These are phyloP conservation scores for Podarcis cretensis DNA, from an alignment of 2,113 vertebrate species.

Conservation along the genomic window DNA sequence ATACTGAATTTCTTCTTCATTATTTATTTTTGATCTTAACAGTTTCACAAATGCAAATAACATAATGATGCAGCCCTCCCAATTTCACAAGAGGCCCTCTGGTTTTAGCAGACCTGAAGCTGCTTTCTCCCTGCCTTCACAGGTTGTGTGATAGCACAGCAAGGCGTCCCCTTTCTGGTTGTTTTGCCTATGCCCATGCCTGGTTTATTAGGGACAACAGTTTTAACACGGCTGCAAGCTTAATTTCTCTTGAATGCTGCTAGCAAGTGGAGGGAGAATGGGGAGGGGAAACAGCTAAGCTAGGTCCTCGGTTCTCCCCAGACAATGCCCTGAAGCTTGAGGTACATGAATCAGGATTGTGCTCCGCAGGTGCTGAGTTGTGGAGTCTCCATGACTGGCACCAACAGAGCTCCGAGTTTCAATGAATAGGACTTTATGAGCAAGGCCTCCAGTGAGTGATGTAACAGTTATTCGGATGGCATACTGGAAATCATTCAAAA, in stretches of 20 bases:
- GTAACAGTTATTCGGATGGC: constrained; percentile 56
- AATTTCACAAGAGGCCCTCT: too few relatives aligned
- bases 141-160: background rate
- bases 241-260: accelerated
- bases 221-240: constrained; percentile 13
- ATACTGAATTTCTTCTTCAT: background rate
- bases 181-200: background rate
- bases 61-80: too few relatives aligned
- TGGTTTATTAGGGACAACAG: background rate
- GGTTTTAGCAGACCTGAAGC: too few relatives aligned
- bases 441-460: background rate
- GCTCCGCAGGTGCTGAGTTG: constrained; percentile 45
- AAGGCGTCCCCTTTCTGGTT: constrained; percentile 31
- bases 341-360: constrained; percentile 33
- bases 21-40: background rate
- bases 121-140: too few relatives aligned
- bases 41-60: too few relatives aligned
- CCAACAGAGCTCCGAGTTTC: constrained; percentile 1
- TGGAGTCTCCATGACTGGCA: constrained; percentile 42
- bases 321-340: constrained; percentile 8
- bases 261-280: accelerated
- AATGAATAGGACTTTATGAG: constrained; percentile 46
- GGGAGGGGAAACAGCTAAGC: background rate
- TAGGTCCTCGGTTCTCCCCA: background rate
- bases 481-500: constrained; percentile 52